These are phyloP conservation scores for Peromyscus aztecus DNA, from an alignment of 2,797 vertebrate species.

Conservation along the genomic window DNA sequence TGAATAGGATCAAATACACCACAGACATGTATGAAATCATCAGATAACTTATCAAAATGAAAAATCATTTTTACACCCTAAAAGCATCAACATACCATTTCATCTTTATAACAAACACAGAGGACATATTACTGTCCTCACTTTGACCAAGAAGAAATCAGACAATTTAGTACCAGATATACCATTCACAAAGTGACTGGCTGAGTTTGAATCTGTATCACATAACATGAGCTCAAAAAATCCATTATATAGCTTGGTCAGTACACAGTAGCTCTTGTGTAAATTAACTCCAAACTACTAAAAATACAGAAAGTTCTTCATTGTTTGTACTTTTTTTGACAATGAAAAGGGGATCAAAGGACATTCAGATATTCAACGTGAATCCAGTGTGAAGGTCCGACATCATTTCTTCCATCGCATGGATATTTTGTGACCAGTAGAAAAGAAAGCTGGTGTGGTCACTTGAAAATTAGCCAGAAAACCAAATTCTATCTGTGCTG, in stretches of 20 bases:
- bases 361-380: background rate
- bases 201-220: background rate
- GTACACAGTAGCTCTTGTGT: background rate
- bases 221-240: background rate
- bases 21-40: background rate
- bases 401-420: background rate
- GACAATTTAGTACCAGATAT: background rate
- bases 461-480: background rate
- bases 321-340: background rate
- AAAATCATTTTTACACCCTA: background rate
- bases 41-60: background rate
- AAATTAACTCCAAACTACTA: background rate
- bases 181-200: background rate
- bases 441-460: background rate
- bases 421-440: background rate
- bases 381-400: background rate
- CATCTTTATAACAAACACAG: background rate
- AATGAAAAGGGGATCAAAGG: background rate
- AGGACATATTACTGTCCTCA: background rate
- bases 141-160: constrained; percentile 30
- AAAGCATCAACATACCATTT: background rate
- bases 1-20: background rate
- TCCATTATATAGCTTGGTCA: background rate
- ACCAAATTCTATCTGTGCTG: background rate
- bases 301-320: background rate